phyloP scores from a whole-genome alignment of 1,140 invertebrate genomes.

The Holcopasites calliopsidis region DNA sequence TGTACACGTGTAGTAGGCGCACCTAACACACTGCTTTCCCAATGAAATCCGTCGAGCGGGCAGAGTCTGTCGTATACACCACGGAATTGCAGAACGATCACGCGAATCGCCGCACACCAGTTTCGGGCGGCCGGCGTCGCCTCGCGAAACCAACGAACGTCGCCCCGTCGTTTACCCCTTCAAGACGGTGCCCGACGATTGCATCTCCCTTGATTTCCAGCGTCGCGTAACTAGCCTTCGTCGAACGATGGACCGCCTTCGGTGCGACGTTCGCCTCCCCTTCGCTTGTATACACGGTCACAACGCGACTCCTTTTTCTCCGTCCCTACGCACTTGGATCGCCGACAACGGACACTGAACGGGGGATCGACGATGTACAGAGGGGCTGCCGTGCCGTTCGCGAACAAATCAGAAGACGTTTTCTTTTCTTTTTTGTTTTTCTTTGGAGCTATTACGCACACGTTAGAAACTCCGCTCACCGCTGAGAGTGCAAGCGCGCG shows the following conservation, averaged over 20 bases:
- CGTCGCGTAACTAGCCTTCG: background rate
- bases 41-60: background rate
- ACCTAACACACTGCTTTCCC: slow-evolving; percentile 31
- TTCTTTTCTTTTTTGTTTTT: too few species aligned
- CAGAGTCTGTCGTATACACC: background rate
- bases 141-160: slow-evolving; percentile 26
- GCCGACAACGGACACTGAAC: background rate
- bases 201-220: background rate
- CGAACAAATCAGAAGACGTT: slow-evolving; percentile 21
- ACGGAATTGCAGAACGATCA: slow-evolving; percentile 7
- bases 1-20: slow-evolving; percentile 40
- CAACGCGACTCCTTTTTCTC: background rate
- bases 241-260: background rate
- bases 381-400: slow-evolving; percentile 1
- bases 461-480: slow-evolving; percentile 62
- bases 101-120: slow-evolving; percentile 15
- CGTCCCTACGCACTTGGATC: too few species aligned
- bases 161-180: slow-evolving; percentile 27
- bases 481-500: slow-evolving; percentile 78
- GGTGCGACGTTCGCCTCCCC: background rate
- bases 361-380: slow-evolving; percentile 24
- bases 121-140: slow-evolving; percentile 14
- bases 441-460: slow-evolving; percentile 47
- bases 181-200: too few species aligned
- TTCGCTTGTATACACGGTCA: too few species aligned